Base-by-base conservation (phyloP, 2,113 vertebrate genomes). In the Porphyrio hochstetteri region DNA sequence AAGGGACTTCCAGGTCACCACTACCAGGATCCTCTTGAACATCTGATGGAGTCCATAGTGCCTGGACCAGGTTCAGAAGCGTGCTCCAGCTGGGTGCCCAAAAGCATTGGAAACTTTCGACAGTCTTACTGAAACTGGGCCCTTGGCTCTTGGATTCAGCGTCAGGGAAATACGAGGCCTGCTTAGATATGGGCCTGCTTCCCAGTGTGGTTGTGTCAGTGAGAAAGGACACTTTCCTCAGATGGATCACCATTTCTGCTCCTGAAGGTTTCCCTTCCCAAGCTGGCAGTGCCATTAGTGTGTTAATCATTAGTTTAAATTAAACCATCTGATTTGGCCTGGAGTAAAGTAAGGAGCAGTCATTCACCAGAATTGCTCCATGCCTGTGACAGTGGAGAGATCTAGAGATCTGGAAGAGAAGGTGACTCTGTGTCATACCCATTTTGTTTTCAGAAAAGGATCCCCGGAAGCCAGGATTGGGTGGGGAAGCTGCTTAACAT, bases 401-500 rank as follows among this genome's bases (percentile, higher is more conserved):
- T 50, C 24, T 50, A 31, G 24, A 40, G 48, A 67, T 29, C 25
- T 57, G 36, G 24, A 44, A 68, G 29, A 24, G 55, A 87, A 48
- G 23, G 23, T 31, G 12, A 40, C 33, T 17, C 8, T 35, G 15
- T 31, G 42, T n/a, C 5, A 4, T 19, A 33, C 14, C 36, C 28
- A 20, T 70, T 90, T 69, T 35, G 10, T 35, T 85, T 85, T 59
- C n/a, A 71, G 57, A 59, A 55, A 7, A 71, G 57, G 38, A 48
- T 55, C 52, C 18, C 7, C 1, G 0, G 64, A 48, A 55, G 44
- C 29, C 52, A 60, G 17, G n/a, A 11, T 48, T 50, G 1, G 0
- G 28, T 36, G 48, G 33, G 28, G 80, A 24, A 40, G 33, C 14
- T 88, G 59, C 11, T 64, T 52, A 56, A 33, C 15, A 38, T 52